A percentile compares a stretch with the other conserved stretches of the same genome.
Evolutionary conservation across 2,797 vertebrate genomes (phyloP).

Genomic region (Rhynchonycteris naso): DNA sequence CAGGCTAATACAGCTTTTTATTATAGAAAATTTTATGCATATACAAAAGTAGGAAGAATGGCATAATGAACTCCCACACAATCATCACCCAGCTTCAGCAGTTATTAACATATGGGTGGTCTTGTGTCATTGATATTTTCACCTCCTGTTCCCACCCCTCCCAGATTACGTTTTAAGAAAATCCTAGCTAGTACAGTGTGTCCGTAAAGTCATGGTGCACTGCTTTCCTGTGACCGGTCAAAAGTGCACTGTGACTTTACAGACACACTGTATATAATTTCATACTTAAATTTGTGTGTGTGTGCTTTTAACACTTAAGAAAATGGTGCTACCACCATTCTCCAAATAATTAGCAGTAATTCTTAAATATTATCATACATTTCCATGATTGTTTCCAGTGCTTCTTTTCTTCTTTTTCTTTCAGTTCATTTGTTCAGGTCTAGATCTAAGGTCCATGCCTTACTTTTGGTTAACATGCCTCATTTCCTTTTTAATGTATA

Average conservation of each 20-base stretch:
- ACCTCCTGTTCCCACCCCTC: neutral
- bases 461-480: neutral
- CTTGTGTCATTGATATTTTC: neutral
- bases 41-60: neutral
- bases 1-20: neutral
- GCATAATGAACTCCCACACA: neutral
- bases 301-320: neutral
- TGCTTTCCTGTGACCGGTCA: no score
- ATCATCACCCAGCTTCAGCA: neutral
- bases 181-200: neutral
- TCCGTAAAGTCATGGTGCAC: no score
- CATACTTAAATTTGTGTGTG: neutral
- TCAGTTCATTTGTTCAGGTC: neutral
- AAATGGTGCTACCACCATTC: neutral
- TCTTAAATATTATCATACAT: neutral
- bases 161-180: neutral
- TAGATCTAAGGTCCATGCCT: neutral
- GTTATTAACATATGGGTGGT: neutral
- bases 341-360: neutral
- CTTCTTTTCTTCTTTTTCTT: neutral
- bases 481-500: conserved; percentile 44
- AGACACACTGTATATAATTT: no score
- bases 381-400: neutral
- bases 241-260: no score
- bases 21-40: neutral